Evolutionary conservation across 2,797 vertebrate species (phyloP).

Genomic region (Spinus olivaceus): DNA sequence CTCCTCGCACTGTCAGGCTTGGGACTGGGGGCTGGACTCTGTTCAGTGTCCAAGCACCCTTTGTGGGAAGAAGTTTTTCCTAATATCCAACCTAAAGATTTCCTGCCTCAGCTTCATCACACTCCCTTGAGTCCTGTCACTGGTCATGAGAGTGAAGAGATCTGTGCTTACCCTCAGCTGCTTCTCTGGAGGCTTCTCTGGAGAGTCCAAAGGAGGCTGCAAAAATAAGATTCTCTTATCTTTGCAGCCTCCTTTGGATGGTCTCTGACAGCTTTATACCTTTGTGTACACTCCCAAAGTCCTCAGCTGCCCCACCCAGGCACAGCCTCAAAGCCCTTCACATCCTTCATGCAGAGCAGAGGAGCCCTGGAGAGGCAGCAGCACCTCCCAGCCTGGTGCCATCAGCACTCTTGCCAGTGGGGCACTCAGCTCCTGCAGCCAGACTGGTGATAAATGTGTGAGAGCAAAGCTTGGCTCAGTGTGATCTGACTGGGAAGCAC

Average conservation of each 20-base stretch:
- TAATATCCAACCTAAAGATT: not conserved
- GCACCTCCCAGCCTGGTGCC: not conserved
- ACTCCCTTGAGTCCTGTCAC: not conserved
- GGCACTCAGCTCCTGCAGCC: too few species aligned
- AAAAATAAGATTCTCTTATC: too few species aligned
- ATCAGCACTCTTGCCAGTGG: not conserved
- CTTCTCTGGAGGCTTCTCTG: not conserved
- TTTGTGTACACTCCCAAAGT: not conserved
- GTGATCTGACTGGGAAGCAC: not conserved
- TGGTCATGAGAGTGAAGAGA: not conserved
- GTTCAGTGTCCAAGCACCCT: too few species aligned
- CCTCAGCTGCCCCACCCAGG: not conserved
- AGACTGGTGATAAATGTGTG: not conserved
- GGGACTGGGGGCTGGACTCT: not conserved
- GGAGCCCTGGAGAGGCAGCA: not conserved
- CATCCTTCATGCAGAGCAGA: not conserved
- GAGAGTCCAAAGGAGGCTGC: not conserved
- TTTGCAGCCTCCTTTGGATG: too few species aligned
- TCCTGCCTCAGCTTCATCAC: not conserved
- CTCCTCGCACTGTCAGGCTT: too few species aligned
- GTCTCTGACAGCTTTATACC: not conserved
- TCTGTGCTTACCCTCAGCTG: not conserved
- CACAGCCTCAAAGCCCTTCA: not conserved
- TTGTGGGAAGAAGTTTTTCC: not conserved
- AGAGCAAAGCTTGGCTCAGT: not conserved